Conservation (phyloP, 2,888 invertebrate genomes). For the Abscondita cerata region DNA sequence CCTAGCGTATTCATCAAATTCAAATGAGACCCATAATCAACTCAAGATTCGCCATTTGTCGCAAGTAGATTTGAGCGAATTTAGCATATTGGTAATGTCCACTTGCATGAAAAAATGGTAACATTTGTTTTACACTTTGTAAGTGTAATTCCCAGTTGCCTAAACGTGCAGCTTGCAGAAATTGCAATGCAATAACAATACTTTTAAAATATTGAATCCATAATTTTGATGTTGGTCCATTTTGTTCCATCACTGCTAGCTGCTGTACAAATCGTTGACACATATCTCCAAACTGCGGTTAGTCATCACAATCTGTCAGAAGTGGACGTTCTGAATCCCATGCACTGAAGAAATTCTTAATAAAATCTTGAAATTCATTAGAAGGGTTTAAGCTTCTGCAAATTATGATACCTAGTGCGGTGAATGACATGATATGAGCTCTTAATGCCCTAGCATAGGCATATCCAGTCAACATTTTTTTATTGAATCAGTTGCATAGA, state of each 20-base stretch:
- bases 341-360: not conserved
- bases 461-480: not conserved
- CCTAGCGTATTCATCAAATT: not conserved
- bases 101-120: slow-evolving; percentile 5
- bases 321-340: not conserved
- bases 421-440: not conserved
- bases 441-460: not conserved
- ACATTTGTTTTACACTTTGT: slow-evolving; percentile 3
- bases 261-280: not conserved
- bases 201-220: slow-evolving; percentile 8
- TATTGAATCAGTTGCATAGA: not conserved
- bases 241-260: not conserved
- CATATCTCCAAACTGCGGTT: not conserved
- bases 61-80: not conserved
- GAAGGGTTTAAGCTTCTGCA: slow-evolving; percentile 1
- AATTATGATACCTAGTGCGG: not conserved
- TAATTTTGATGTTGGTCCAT: not conserved
- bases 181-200: not conserved
- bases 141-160: slow-evolving; percentile 1
- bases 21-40: not conserved
- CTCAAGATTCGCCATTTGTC: not conserved
- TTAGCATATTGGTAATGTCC: not conserved
- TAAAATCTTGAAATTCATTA: not conserved
- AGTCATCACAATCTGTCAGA: not conserved
- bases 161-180: not conserved